Base-by-base conservation (phyloP, 2,113 vertebrate genomes). In the Zapornia atra region DNA sequence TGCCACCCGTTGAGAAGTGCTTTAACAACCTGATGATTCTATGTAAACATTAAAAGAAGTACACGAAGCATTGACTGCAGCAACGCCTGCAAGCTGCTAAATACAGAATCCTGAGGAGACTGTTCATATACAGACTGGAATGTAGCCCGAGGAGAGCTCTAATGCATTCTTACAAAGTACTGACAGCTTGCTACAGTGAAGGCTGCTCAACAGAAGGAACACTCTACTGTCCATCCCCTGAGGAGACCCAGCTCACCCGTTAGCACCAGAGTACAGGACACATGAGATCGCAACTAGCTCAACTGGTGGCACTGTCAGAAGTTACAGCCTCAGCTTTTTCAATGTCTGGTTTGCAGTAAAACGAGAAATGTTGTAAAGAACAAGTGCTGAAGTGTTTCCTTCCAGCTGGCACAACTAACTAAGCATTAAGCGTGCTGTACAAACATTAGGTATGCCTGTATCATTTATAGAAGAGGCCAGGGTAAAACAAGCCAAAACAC, bases 151-250 rank as follows among this genome's bases (percentile, higher is more conserved):
- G 69, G 13, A 24, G 72, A 82, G n/a, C 0, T 48, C 11, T 15
- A 21, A 26, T 69, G 12, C 2, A 0, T 29, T 81, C 28, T 53
- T 54, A 63, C 10, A 24, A 9, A 31, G 56, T 9, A 82, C 10
- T n/a, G 33, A 22, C 11, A 29, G 1, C 5, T 15, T 56, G 38
- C 20, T 2, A 48, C 59, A 84, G 33, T 19, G 9, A 4, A 17
- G 15, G 66, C 0, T 42, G 15, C 10, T 54, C 22, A 53, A 61
- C 8, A 36, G 28, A 15, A 72, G 44, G 14, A 29, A 7, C 3
- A 10, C 42, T 50, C 6, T 19, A 1, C 33, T 25, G 1, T 21
- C 33, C 10, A 4, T 6, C 64, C 5, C 26, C 29, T 4, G 8
- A 12, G 46, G n/a, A 16, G 11, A 10, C 36, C 20, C 1, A 86